Evolutionary conservation across 2,888 invertebrate species (phyloP), one percentile per base, ranked within the genome.

Genomic region (Conomelus anceps): DNA sequence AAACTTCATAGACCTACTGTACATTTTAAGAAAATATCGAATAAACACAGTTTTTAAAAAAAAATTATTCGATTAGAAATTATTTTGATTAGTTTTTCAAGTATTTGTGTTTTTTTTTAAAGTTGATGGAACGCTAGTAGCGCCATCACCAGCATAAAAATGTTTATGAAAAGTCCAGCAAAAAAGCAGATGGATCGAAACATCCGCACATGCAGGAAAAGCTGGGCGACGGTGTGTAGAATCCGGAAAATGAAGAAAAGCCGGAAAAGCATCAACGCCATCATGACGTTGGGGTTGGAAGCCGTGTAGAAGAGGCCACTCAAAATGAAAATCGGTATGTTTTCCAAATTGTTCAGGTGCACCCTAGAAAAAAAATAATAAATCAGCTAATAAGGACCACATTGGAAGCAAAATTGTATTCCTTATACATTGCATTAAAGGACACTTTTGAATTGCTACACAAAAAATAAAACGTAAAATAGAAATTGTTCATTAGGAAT

Each of bases 301-400:
- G 90, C 87, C 0, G 92, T 91, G 89, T 91, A 91, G 22, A 92
- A 41, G 22, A 92, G 88, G 13, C 91, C 91, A 23, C 91, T 90
- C 13, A 92, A 90, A 13, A 92, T 89, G 89, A 91, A 92, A 86
- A 91, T 89, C 22, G 91, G 91, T 85, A 92, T 92, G 89, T 92
- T 92, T 89, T 92, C 92, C 89, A 92, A 23, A 34, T 92, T 92
- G 86, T 92, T 92, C 63, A 91, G 88, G 89, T 92, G 92, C 3
- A 91, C 92, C 88, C 92, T 92, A 90, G 20, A 91, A 91, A 20
- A 90, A 85, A 22, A 22, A 9, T 41, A 22, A 22, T 87, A 87
- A 26, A 26, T 26, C 26, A 26, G 26, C 9, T 7, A 26, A 26
- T 9, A 26, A 9, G 86, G 86, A 85, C 23, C 17, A 23, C 23